Percentiles rank a stretch among this genome's conserved stretches.
phyloP scores from a whole-genome alignment of 1,140 invertebrate genomes.

The Pristionchus pacificus region DNA sequence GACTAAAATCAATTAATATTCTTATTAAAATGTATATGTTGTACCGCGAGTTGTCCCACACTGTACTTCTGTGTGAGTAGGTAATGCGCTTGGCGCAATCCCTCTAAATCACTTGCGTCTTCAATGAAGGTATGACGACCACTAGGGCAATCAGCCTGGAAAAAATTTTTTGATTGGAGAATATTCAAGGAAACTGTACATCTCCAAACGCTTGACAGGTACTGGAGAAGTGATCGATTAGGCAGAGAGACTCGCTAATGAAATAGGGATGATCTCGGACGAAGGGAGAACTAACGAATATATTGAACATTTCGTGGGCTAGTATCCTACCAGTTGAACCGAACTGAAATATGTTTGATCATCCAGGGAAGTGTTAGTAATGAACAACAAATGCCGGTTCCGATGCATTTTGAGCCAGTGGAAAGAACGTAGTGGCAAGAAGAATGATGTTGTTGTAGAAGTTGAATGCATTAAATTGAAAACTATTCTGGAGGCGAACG shows the following conservation, averaged over 20 bases:
- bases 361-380: background rate
- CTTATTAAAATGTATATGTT: background rate
- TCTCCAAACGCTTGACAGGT: background rate
- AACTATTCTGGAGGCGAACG: background rate
- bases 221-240: background rate
- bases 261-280: background rate
- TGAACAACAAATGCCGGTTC: background rate
- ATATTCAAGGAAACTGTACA: background rate
- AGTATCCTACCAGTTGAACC: background rate
- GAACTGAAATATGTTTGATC: background rate
- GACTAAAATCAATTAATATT: background rate
- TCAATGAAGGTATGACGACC: background rate
- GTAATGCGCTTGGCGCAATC: background rate
- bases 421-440: background rate
- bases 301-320: background rate
- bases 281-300: background rate
- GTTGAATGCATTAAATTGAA: background rate
- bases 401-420: background rate
- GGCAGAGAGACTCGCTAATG: background rate
- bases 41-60: background rate
- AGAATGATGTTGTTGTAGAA: background rate
- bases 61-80: background rate
- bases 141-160: background rate
- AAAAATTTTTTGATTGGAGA: background rate
- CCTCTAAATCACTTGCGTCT: background rate